Base-by-base conservation (phyloP, 2,888 invertebrate genomes). In the Allolobophora icterica region DNA sequence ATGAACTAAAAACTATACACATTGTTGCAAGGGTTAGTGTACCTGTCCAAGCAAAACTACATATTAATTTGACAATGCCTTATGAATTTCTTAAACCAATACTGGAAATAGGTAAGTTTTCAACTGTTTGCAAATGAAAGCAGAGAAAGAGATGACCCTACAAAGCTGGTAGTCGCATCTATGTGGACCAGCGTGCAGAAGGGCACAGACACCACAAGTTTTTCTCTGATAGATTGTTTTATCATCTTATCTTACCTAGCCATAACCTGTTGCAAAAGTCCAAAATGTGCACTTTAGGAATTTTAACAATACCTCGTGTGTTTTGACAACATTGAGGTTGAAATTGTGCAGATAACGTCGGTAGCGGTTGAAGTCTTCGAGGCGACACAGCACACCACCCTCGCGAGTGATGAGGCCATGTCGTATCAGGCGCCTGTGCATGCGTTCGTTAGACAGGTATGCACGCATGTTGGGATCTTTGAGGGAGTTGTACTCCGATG, bases 401-500 rank as follows among this genome's bases (percentile, higher is more conserved):
- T 92, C 92, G 30, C 90, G 90, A 13, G 91, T 91, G 19, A 91
- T 90, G 17, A 92, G 84, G 30, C 92, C 92, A 89, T 90, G 90
- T 5, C 91, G 34, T 34, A 91, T 90, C 24, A 92, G 84, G 33
- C 92, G 91, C 90, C 71, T 89, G 35, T 42, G 33, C 24, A 89
- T 52, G 45, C 52, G 42, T 6, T 42, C 21, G 42, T 90, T 90
- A 84, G 83, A 89, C 90, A 92, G 87, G 90, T 91, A 91, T 34
- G 89, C 90, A n/a, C 89, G 87, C 89, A 91, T 89, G 71, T 91
- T 34, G 30, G 91, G 91, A 58, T 91, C 91, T 35, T 89, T 90
- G 89, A 91, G 91, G n/a, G 91, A 89, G 83, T 91, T 89, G 89
- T 91, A 91, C 90, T 91, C 91, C 19, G n/a, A 52, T 24, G 90